Conservation (phyloP, 2,888 invertebrate genomes). For the Hipparchia semele region DNA sequence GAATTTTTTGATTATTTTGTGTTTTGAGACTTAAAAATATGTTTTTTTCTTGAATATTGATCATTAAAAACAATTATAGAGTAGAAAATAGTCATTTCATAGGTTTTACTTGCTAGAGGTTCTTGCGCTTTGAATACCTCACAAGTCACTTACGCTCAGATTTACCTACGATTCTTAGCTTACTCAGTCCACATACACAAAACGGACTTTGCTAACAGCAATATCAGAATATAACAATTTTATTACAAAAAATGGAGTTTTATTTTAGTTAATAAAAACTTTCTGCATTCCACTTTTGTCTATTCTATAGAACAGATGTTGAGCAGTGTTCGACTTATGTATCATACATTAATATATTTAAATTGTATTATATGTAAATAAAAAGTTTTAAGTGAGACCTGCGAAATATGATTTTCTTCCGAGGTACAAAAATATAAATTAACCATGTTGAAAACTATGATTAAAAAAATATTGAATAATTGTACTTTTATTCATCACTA, state of each 20-base stretch:
- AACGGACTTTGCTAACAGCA: too few species aligned
- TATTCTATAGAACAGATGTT: slow-evolving; percentile 45
- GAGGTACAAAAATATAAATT: slow-evolving; percentile 81
- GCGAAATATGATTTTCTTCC: slow-evolving; percentile 82
- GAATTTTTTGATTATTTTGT: too few species aligned
- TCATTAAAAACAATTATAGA: too few species aligned
- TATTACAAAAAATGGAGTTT: background rate
- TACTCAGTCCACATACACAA: too few species aligned
- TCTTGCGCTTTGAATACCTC: too few species aligned
- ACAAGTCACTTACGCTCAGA: too few species aligned
- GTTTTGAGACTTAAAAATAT: too few species aligned
- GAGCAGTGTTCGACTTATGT: slow-evolving; percentile 62
- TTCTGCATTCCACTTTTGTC: slow-evolving; percentile 30
- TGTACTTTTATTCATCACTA: slow-evolving; percentile 48
- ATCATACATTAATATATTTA: slow-evolving; percentile 61
- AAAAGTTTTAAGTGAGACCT: slow-evolving; percentile 74
- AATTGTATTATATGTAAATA: slow-evolving; percentile 82
- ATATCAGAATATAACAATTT: too few species aligned
- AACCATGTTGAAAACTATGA: slow-evolving; percentile 82
- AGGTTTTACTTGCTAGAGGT: too few species aligned
- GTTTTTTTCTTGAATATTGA: too few species aligned
- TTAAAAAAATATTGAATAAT: slow-evolving; percentile 73
- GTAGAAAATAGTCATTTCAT: too few species aligned
- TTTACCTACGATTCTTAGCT: too few species aligned
- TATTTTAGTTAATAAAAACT: background rate